A percentile compares a stretch with the other conserved stretches of the same genome.
These are phyloP conservation scores for Gallirallus australis DNA, from an alignment of 2,797 vertebrate genomes.

Conservation along the genomic window DNA sequence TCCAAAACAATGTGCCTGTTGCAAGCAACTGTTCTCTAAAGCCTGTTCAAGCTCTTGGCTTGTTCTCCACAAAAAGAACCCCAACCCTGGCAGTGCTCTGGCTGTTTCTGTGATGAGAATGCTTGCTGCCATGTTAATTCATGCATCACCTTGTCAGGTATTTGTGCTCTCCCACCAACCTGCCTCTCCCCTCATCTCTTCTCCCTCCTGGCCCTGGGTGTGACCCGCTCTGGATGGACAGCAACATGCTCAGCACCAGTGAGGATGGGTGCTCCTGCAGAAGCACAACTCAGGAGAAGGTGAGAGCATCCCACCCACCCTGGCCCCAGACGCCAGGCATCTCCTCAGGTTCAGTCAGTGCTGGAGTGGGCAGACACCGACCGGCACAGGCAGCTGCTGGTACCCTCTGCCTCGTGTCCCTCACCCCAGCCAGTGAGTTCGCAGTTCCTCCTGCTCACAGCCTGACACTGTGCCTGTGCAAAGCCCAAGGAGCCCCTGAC, in stretches of 20 bases:
- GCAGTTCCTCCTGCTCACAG: not conserved
- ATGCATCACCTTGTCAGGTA: not conserved
- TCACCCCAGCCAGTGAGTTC: not conserved
- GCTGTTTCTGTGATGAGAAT: not conserved
- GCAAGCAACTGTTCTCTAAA: not conserved
- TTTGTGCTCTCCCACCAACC: not conserved
- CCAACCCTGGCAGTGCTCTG: not conserved
- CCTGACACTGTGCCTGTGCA: not conserved
- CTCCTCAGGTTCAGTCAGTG: not conserved
- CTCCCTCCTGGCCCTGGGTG: not conserved
- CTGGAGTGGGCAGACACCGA: not conserved
- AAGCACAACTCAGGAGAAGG: not conserved
- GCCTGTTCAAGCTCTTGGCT: not conserved
- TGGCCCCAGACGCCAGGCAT: accelerated
- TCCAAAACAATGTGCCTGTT: not conserved
- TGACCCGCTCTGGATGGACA: not conserved
- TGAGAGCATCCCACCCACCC: accelerated
- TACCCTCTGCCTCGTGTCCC: accelerated
- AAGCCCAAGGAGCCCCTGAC: not conserved
- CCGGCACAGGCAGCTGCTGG: not conserved
- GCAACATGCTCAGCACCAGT: not conserved
- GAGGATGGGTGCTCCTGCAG: not conserved
- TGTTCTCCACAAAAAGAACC: not conserved
- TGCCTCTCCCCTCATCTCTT: not conserved
- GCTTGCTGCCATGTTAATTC: not conserved